Conservation (phyloP, 1,140 invertebrate species). For the Dreissena polymorpha region DNA sequence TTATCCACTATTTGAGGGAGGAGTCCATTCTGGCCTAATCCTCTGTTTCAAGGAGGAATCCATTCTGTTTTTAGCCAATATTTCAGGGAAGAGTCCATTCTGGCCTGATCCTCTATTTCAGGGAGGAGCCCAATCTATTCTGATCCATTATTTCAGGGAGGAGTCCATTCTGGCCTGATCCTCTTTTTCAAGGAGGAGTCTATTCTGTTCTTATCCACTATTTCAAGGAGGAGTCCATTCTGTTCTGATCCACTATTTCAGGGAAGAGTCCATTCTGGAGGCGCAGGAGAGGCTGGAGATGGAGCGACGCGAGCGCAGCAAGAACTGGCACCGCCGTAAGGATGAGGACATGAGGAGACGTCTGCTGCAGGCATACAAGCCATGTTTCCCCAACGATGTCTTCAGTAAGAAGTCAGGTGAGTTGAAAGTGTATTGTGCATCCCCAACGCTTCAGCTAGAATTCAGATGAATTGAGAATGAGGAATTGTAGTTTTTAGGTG, state of each 20-base stretch:
- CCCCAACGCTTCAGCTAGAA: conserved; percentile 47
- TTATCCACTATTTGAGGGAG: conserved; percentile 37
- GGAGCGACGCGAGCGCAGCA: conserved; percentile 15
- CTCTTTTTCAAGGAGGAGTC: no score
- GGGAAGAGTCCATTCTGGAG: conserved; percentile 41
- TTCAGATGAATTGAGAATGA: conserved; percentile 13
- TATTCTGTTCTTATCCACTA: no score
- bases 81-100: no score
- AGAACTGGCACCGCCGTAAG: conserved; percentile 42
- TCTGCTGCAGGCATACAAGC: conserved; percentile 48
- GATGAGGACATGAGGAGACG: conserved; percentile 49
- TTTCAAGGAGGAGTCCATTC: no score
- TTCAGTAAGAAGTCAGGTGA: conserved; percentile 48
- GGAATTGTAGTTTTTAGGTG: no score
- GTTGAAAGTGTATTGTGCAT: conserved; percentile 10
- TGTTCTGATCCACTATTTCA: conserved; percentile 1
- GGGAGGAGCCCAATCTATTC: no score
- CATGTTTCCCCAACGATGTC: conserved; percentile 50
- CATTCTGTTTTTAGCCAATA: no score
- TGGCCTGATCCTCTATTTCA: no score
- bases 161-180: not conserved
- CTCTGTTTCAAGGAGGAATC: no score
- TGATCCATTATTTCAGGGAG: no score
- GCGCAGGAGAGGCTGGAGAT: conserved; percentile 16
- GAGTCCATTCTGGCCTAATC: not conserved